phyloP scores from a whole-genome alignment of 2,113 vertebrate species.

The Rutilus rutilus region DNA sequence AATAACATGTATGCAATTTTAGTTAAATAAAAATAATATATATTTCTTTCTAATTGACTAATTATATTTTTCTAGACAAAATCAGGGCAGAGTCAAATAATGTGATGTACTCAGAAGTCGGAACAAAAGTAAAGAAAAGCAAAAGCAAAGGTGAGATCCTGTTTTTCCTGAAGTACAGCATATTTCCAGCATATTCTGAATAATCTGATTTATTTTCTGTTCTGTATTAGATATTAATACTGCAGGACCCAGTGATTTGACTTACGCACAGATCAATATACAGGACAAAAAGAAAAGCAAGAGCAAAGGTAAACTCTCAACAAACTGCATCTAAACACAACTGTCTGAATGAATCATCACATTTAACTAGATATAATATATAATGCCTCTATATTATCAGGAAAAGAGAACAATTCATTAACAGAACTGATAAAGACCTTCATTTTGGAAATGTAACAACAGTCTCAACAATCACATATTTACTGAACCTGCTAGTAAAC shows the following conservation, averaged over 20 bases:
- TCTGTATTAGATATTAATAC: background rate
- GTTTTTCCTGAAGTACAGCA: background rate
- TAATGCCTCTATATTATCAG: background rate
- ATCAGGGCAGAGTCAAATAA: background rate
- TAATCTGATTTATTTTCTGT: background rate
- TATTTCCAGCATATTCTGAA: background rate
- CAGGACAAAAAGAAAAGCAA: conserved; percentile 6
- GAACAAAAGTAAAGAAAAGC: background rate
- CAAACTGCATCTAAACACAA: background rate
- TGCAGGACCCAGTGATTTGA: background rate
- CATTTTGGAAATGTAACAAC: background rate
- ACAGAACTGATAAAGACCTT: background rate
- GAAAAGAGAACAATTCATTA: background rate
- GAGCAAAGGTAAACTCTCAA: background rate
- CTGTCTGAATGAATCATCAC: background rate
- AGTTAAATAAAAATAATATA: too few relatives aligned
- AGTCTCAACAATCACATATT: background rate
- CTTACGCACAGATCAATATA: conserved; percentile 34
- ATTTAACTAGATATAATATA: too few relatives aligned
- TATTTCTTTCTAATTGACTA: too few relatives aligned
- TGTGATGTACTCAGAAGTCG: background rate
- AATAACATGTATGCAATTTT: background rate
- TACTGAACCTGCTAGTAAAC: background rate
- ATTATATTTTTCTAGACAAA: background rate
- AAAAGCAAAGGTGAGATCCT: conserved; percentile 28